Conservation (phyloP, 2,888 invertebrate species). For the Fragum fragum region DNA sequence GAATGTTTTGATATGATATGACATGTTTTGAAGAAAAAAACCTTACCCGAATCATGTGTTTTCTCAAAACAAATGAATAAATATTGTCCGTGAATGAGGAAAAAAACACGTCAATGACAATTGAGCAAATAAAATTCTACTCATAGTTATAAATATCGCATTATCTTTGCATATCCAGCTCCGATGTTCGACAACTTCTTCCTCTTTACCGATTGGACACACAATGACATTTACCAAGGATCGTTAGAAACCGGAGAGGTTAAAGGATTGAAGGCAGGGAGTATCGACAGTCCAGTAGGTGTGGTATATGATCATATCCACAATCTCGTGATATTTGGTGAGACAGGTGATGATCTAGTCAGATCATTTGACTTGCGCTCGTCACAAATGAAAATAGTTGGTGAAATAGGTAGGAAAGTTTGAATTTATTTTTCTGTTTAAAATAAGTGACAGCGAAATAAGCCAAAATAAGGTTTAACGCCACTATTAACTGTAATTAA, state of each 20-base stretch:
- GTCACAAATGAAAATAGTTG: conserved; percentile 1
- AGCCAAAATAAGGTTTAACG: too few species aligned
- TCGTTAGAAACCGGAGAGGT: conserved; percentile 42
- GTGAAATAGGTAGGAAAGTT: conserved; percentile 23
- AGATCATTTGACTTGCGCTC: background rate
- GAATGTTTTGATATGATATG: too few species aligned
- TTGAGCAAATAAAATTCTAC: too few species aligned
- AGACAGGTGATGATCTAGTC: background rate
- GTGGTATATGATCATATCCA: conserved; percentile 34
- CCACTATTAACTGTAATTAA: too few species aligned
- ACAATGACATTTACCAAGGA: conserved; percentile 54
- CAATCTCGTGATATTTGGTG: conserved; percentile 43
- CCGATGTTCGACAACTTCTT: conserved; percentile 43
- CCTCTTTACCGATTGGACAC: conserved; percentile 56
- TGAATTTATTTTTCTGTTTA: too few species aligned
- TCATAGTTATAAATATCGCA: too few species aligned
- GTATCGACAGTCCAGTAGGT: conserved; percentile 38
- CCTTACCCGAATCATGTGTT: too few species aligned
- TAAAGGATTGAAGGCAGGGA: conserved; percentile 30
- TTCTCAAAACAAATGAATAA: too few species aligned
- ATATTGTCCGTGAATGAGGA: too few species aligned
- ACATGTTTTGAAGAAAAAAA: too few species aligned
- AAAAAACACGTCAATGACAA: background rate
- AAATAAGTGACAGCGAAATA: too few species aligned
- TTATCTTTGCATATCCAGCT: too few species aligned